Evolutionary conservation across 2,888 invertebrate genomes (phyloP), one percentile per base, ranked within the genome.

Genomic region (Drosophila merina): DNA sequence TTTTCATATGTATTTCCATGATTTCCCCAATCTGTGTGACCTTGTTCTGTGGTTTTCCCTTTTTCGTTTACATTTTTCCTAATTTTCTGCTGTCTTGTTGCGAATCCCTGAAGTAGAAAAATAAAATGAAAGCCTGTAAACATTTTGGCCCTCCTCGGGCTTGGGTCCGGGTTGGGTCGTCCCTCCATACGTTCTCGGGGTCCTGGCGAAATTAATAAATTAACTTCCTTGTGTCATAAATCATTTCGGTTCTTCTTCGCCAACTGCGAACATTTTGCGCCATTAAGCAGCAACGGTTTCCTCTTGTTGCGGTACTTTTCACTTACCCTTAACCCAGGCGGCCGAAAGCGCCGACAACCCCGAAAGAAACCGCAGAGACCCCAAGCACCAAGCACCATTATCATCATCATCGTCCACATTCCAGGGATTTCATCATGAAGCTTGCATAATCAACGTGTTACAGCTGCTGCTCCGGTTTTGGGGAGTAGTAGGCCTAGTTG

Each of bases 151-250:
- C 69, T 44, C 8, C 75, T 48, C 36, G 57, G 26, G 40, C 26
- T n/a, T 30, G 67, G 38, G 47, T 48, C 36, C 55, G 26, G 40
- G 20, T n/a, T 30, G 67, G 38, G 47, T 52, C 9, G 30, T 52
- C 54, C 66, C 47, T 66, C 40, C 56, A 54, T 67, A 57, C 59
- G 64, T 50, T 57, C 62, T 54, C 50, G 72, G 78, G 55, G 51
- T 48, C 57, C 48, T 48, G 60, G 60, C 47, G 26, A 88, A 88
- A 89, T 87, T 87, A 87, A 87, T 89, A 87, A 87, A 88, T 87
- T 89, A 88, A 88, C 87, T 89, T 87, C 76, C 88, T 82, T 76
- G 78, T 60, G 71, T 59, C 79, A 88, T 88, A 88, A 88, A 88
- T 88, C 87, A 89, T 88, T 88, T 79, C n/a, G 67, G 52, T 72